These are phyloP conservation scores for Zeus faber DNA, from an alignment of 2,113 vertebrate species.

Conservation along the genomic window DNA sequence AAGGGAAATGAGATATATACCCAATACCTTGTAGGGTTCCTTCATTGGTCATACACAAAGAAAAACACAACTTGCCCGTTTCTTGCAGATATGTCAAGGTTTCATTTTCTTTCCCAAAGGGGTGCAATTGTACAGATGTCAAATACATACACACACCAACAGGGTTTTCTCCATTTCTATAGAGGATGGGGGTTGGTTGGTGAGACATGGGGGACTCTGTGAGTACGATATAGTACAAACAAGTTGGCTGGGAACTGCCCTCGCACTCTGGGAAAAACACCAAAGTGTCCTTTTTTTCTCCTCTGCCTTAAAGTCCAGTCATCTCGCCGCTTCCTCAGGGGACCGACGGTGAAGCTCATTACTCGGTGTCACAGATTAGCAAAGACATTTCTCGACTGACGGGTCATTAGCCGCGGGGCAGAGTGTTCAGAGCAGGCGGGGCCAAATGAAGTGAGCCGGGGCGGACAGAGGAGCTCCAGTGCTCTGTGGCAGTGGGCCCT, in stretches of 20 bases:
- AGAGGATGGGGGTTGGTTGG: constrained; percentile 53
- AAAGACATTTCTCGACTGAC: constrained; percentile 48
- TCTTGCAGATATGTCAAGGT: constrained; percentile 72
- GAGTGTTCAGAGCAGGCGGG: constrained; percentile 47
- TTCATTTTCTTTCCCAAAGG: constrained; percentile 72
- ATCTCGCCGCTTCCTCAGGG: constrained; percentile 25
- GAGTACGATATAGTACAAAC: constrained; percentile 72
- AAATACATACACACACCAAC: constrained; percentile 72
- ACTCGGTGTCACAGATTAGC: constrained; percentile 39
- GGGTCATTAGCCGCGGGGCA: constrained; percentile 38
- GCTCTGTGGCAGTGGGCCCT: constrained; percentile 51
- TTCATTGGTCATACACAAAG: constrained; percentile 38
- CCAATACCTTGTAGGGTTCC: no score
- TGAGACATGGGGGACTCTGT: constrained; percentile 62
- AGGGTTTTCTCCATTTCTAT: constrained; percentile 64
- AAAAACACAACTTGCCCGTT: constrained; percentile 51
- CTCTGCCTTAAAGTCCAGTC: constrained; percentile 46
- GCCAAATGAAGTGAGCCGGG: constrained; percentile 22
- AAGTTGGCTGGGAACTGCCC: constrained; percentile 57
- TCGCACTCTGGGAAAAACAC: constrained; percentile 34
- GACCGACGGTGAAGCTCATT: constrained; percentile 42
- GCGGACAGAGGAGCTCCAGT: neutral
- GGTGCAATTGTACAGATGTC: constrained; percentile 73
- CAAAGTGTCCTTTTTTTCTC: constrained; percentile 43
- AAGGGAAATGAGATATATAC: no score